Evolutionary conservation across 2,888 invertebrate species (phyloP), one percentile per base, ranked within the genome.

Genomic region (Frankliniella fusca): DNA sequence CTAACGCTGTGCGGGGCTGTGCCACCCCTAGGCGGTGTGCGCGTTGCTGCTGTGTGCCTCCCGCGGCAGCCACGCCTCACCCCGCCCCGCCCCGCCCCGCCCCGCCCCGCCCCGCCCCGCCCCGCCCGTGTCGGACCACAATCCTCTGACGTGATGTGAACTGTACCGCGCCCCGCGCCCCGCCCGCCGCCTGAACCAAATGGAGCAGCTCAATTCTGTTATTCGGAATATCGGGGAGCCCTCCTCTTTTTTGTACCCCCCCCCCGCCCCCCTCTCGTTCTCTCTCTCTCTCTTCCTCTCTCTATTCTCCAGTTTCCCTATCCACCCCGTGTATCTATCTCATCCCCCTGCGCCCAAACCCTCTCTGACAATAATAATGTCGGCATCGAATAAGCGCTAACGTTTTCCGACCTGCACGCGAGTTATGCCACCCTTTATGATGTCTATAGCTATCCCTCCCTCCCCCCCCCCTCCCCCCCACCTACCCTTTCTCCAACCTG

Each of bases 141-240:
- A 70, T n/a, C 70, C 70, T 11, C n/a, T 70, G 70, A 70, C 70
- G 23, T 23, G 70, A 70, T 70, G 70, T 70, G 54, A 54, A 54
- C 54, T 54, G 54, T 54, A 54, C 54, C 54, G 54, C 15, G 54
- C 54, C 54, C 8, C 11, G 54, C 54, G 12, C 54, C 54, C 54
- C 54, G 54, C 54, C 20, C 5, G 5, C 3, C 38, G 38, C 38
- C 38, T 38, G 38, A 38, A 20, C 54, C 54, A 15, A 54, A 54
- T 54, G 54, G 54, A 20, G 54, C 54, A 20, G 54, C 54, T 54
- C 54, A 54, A 54, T 20, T 54, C 54, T 54, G 54, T 54, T 54
- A 54, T 54, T 54, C 54, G 18, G 54, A 54, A 54, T 54, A 54
- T 54, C 54, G 54, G 54, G 54, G 54, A 10, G 20, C 12, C 54